phyloP scores from a whole-genome alignment of 2,888 invertebrate genomes.

The Schizotus pectinicornis region DNA sequence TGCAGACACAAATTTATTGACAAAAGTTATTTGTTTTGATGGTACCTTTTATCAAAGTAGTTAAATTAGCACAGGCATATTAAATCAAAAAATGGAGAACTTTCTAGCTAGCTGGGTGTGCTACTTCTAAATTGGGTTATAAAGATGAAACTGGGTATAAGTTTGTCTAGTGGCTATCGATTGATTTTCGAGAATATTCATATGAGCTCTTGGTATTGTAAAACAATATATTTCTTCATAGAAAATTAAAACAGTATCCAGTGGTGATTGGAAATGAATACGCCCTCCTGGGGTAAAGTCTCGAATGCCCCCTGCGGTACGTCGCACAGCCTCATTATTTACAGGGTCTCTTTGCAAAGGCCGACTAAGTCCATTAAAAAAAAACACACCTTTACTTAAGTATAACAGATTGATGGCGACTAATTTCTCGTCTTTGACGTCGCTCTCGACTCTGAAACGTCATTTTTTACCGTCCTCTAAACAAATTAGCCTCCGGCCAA shows the following conservation, averaged over 20 bases:
- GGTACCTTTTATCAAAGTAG: too few species aligned
- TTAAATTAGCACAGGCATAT: too few species aligned
- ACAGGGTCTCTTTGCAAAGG: slow-evolving; percentile 54
- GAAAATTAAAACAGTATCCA: slow-evolving; percentile 58
- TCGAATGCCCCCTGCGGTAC: slow-evolving; percentile 56
- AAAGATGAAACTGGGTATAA: too few species aligned
- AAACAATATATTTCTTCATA: slow-evolving; percentile 57
- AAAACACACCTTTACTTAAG: slow-evolving; percentile 21
- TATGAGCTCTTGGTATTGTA: slow-evolving; percentile 49
- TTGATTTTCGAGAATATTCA: slow-evolving; percentile 16
- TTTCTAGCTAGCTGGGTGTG: too few species aligned
- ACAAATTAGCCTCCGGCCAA: too few species aligned
- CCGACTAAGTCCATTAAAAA: slow-evolving; percentile 36
- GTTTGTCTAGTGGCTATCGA: too few species aligned
- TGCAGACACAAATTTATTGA: too few species aligned
- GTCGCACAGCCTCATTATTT: slow-evolving; percentile 57
- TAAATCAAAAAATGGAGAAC: too few species aligned
- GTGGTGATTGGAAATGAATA: slow-evolving; percentile 60
- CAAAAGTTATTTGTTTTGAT: too few species aligned
- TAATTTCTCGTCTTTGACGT: slow-evolving; percentile 4
- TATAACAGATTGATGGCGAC: slow-evolving; percentile 16
- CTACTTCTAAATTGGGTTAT: too few species aligned
- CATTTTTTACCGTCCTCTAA: too few species aligned
- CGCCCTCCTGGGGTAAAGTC: slow-evolving; percentile 55
- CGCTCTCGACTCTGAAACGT: too few species aligned